phyloP scores from a whole-genome alignment of 1,140 invertebrate species.

The Conus betulinus region DNA sequence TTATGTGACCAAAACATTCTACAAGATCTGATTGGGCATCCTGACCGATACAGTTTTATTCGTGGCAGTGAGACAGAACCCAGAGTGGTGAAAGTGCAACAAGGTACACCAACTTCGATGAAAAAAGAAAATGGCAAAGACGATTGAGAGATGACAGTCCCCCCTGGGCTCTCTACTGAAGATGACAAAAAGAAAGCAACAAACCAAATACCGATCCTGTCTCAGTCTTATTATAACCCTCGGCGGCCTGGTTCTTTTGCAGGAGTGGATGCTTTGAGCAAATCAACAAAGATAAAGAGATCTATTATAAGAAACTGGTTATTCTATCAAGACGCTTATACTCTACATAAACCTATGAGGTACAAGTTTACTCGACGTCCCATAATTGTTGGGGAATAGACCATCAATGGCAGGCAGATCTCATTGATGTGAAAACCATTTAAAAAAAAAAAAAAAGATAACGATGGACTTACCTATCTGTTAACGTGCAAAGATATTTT shows the following conservation, averaged over 20 bases:
- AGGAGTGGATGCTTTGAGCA: not conserved
- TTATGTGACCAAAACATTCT: not conserved
- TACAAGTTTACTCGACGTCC: conserved; percentile 23
- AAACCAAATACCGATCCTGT: not conserved
- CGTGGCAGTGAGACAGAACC: too few relatives aligned
- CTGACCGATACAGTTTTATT: not conserved
- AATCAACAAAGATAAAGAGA: not conserved
- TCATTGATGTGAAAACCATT: conserved; percentile 67
- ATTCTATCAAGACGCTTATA: conserved; percentile 37
- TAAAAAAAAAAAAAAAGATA: too few relatives aligned
- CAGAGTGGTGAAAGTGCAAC: too few relatives aligned
- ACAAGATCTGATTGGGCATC: not conserved
- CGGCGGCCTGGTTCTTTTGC: not conserved
- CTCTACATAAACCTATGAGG: not conserved
- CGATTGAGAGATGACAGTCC: not conserved
- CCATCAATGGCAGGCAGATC: conserved; percentile 46
- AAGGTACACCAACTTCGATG: too few relatives aligned
- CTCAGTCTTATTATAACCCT: not conserved
- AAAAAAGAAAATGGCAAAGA: not conserved
- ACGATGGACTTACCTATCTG: too few relatives aligned
- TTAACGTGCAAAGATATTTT: too few relatives aligned
- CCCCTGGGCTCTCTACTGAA: not conserved
- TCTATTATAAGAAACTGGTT: conserved; percentile 33
- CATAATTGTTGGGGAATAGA: conserved; percentile 55
- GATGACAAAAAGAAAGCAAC: too few relatives aligned